Evolutionary conservation across 2,888 invertebrate species (phyloP), one percentile per base, ranked within the genome.

Genomic region (Synergus japonicus): DNA sequence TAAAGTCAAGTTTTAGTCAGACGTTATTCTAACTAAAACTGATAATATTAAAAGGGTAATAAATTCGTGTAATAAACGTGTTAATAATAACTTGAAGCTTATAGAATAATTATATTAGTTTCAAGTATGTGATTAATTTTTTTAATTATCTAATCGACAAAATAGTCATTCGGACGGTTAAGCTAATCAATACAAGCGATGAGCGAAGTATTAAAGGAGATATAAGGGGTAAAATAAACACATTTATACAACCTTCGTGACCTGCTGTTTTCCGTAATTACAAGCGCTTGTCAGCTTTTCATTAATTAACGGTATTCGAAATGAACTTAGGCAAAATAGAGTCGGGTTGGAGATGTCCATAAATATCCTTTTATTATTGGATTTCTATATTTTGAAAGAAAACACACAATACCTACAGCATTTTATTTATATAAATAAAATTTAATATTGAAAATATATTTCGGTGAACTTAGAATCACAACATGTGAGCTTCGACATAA

Each of bases 281-380:
- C 78, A 76, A 29, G 49, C 60, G 18, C 78, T 77, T 60, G 83
- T 81, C 77, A 79, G 81, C 81, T 81, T 79, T 78, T 82, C 81
- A 84, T 85, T 87, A 87, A 88, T 88, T 87, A 87, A 84, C 82
- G 82, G 78, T 81, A 81, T 76, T 65, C 73, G 82, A 84, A 87
- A 85, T 77, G 82, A 78, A 85, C 83, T 85, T 84, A 82, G 83
- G 81, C 84, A 86, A 83, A 85, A 83, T 84, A 82, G 82, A 76
- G 54, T 63, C 63, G 76, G 49, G 77, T 76, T 79, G 79, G 81
- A 79, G 81, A 81, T 81, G 78, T 81, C 80, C 66, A 78, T 81
- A 79, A 79, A 79, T 79, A 66, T 49, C 76, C 64, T 15, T 79
- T 76, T 79, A 79, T 81, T 82, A 82, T 84, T 81, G 18, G 22